Percentiles rank a stretch among this genome's conserved stretches.
Conservation (phyloP, 2,888 invertebrate genomes). For the Noctua janthe region DNA sequence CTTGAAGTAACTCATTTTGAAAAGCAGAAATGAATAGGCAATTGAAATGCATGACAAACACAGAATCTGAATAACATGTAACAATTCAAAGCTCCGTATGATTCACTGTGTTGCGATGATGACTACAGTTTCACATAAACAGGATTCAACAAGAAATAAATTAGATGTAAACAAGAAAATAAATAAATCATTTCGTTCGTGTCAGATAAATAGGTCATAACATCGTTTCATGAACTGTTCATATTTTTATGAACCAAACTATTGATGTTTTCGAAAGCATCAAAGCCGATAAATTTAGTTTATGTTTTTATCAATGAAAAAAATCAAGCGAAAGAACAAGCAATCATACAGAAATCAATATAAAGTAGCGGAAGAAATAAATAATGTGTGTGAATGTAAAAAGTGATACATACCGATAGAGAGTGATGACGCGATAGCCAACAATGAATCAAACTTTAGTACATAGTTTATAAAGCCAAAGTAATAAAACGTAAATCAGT, state of each 20-base stretch:
- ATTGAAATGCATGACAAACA: constrained; percentile 7
- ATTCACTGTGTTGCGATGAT: neutral
- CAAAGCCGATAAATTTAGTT: constrained; percentile 9
- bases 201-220: constrained; percentile 34
- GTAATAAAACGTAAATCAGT: constrained; percentile 23
- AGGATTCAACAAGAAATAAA: constrained; percentile 31
- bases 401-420: neutral
- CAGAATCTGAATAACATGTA: neutral
- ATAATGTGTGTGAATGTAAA: neutral
- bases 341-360: neutral
- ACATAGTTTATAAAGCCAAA: neutral
- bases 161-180: constrained; percentile 9
- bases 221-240: constrained; percentile 41
- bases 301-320: constrained; percentile 4
- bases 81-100: neutral
- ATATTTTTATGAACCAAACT: constrained; percentile 33
- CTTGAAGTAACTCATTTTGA: neutral
- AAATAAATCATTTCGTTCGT: constrained; percentile 20
- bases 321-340: neutral
- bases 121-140: constrained; percentile 23
- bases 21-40: neutral
- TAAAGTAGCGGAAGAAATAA: neutral
- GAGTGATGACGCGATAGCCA: neutral
- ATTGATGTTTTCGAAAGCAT: constrained; percentile 36
- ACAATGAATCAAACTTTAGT: neutral